Evolutionary conservation across 2,797 vertebrate genomes (phyloP), one percentile per base, ranked within the genome.

Genomic region (Myripristis jacobus): DNA sequence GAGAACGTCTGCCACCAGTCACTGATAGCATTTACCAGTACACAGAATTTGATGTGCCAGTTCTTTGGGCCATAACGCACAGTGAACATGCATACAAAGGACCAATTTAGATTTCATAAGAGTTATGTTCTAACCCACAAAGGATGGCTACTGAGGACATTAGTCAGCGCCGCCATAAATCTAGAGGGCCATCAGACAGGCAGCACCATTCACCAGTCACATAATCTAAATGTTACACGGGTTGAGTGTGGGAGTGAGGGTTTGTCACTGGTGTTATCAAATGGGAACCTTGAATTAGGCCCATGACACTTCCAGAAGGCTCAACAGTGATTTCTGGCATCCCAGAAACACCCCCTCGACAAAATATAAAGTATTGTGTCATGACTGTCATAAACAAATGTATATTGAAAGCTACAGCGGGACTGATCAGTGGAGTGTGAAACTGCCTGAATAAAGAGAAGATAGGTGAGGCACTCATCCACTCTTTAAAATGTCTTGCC

Each of bases 181-280:
- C 34, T 9, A 36, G 6, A 36, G 34, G 34, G 10, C 34, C 34
- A 7, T 10, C 34, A 36, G 64, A 64, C 59, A 52, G 16, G 44
- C 38, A 55, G n/a, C 24, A 46, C 38, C 59, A 64, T 58, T 66
- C 19, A 48, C 29, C 38, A 19, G 27, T 46, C 47, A 8, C 58
- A 21, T 48, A 15, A 53, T 64, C 21, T 53, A 50, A 54, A 67
- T 51, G 53, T 19, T 48, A 12, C 31, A 50, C 3, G 0, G 29
- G 48, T 44, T 16, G 15, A 44, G 43, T n/a, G 44, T n/a, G 44
- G 4, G 34, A 36, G 34, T 36, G 34, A 6, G 9, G 34, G 34
- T 36, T n/a, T 46, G 44, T 46, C 44, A 46, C 44, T 56, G 36
- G 16, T 43, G 29, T 65, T 55, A 56, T 51, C 63, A 60, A 31